These are phyloP conservation scores for Eulemur albifrons DNA, from an alignment of 2,797 vertebrate genomes.

Conservation along the genomic window DNA sequence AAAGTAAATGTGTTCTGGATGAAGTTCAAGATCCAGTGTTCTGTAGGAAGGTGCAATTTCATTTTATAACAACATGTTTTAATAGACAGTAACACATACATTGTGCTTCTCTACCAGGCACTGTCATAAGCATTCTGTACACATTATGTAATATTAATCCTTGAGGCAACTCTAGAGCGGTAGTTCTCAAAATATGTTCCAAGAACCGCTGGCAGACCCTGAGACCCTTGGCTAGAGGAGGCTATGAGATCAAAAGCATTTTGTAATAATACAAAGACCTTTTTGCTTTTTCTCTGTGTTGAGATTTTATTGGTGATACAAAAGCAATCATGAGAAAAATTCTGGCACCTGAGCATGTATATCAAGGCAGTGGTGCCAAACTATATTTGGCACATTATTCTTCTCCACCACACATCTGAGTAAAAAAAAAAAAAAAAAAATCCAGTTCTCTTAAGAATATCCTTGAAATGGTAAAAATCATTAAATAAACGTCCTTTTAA, in stretches of 20 bases:
- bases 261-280: background rate
- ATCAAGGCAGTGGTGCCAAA: background rate
- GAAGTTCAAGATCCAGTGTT: conserved; percentile 17
- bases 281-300: background rate
- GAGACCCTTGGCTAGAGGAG: background rate
- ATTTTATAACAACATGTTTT: background rate
- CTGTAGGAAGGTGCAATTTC: background rate
- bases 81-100: background rate
- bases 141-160: background rate
- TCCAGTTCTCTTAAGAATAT: background rate
- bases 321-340: background rate
- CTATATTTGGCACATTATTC: background rate
- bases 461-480: background rate
- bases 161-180: background rate
- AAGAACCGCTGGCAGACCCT: background rate
- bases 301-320: background rate
- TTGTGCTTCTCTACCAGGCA: background rate
- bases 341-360: background rate
- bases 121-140: background rate
- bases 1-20: conserved; percentile 21
- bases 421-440: background rate
- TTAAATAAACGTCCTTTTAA: background rate
- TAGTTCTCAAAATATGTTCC: background rate
- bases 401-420: background rate
- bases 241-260: background rate